Evolutionary conservation across 37 sponge, comb jelly and placozoan genomes (phyloP).

Genomic region (Hormiphora californensis): DNA sequence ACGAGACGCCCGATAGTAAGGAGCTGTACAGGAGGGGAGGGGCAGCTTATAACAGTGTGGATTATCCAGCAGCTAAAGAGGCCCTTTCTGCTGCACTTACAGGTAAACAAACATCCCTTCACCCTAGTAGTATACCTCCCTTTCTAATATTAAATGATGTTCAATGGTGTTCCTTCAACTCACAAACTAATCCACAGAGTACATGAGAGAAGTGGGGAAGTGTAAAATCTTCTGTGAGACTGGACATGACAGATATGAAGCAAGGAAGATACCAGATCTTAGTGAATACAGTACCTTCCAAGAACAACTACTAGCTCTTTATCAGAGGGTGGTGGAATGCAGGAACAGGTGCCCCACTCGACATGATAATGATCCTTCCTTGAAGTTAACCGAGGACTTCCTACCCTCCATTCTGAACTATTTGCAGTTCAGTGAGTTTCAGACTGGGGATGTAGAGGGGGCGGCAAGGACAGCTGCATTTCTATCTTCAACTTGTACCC

Average conservation of each 20-base stretch:
- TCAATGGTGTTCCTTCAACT: background rate
- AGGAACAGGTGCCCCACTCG: background rate
- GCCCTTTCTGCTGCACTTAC: no score
- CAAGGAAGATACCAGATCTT: background rate
- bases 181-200: background rate
- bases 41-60: background rate
- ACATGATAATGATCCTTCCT: background rate
- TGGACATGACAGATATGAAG: background rate
- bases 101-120: no score
- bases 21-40: background rate
- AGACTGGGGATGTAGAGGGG: background rate
- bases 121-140: no score
- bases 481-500: no score
- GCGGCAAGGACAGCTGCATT: background rate
- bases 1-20: background rate
- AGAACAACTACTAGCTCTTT: background rate
- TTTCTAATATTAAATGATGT: background rate
- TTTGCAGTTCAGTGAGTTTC: conserved; percentile 36
- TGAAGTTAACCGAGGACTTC: background rate
- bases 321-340: conserved; percentile 12
- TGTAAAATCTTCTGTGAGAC: conserved; percentile 12
- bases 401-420: conserved; percentile 27
- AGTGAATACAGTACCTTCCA: conserved; percentile 7
- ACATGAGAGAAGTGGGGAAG: background rate
- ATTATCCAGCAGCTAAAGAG: background rate